phyloP scores from a whole-genome alignment of 2,797 vertebrate species.

The Mus spretus region DNA sequence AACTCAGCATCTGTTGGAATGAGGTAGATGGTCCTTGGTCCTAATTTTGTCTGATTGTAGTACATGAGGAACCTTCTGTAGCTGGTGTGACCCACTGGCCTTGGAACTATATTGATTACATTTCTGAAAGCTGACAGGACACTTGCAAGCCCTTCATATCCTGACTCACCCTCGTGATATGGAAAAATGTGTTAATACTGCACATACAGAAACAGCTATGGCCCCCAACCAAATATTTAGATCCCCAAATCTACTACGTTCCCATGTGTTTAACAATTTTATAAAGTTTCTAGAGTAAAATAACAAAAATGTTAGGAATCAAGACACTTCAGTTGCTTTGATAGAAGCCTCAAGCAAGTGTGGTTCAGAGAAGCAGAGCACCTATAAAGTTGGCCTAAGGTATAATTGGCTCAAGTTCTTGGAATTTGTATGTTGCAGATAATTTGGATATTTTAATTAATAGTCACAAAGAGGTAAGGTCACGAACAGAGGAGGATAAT shows the following conservation, averaged over 20 bases:
- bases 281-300: background rate
- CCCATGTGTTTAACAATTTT: background rate
- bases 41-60: background rate
- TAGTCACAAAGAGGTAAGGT: background rate
- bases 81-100: background rate
- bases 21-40: background rate
- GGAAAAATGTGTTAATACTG: background rate
- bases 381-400: no score
- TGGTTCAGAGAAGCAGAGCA: background rate
- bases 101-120: background rate
- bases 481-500: background rate
- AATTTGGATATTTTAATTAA: background rate
- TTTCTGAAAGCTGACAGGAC: background rate
- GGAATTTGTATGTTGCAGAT: background rate
- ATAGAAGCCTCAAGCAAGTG: no score
- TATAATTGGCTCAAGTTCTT: no score
- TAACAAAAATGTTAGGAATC: background rate
- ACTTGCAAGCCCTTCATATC: background rate
- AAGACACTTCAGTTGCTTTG: no score
- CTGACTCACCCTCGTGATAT: background rate
- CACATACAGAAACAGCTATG: background rate
- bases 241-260: background rate
- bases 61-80: constrained; percentile 35
- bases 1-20: background rate
- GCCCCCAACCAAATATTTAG: background rate